These are phyloP conservation scores for Abrostola triplasia DNA, from an alignment of 2,888 invertebrate genomes.

Conservation along the genomic window DNA sequence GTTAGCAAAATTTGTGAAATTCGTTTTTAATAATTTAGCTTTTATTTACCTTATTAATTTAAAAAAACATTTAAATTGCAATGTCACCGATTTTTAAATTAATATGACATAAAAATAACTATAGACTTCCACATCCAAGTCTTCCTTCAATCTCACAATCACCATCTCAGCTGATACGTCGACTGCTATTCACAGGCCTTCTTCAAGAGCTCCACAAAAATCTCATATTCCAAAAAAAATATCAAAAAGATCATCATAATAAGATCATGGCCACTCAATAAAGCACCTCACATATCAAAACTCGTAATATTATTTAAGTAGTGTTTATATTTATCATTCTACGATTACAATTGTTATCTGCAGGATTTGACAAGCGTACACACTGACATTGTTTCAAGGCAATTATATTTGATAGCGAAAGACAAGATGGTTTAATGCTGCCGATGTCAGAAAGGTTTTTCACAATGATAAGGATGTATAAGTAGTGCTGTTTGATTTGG, in stretches of 20 bases:
- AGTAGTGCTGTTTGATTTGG: background rate
- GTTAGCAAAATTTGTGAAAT: conserved; percentile 18
- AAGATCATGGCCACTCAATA: too few species aligned
- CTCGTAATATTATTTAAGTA: conserved; percentile 8
- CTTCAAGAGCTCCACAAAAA: too few species aligned
- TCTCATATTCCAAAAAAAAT: too few species aligned
- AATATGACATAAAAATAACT: too few species aligned
- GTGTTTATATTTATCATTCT: conserved; percentile 10
- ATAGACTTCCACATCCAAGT: too few species aligned
- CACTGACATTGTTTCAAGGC: conserved; percentile 42
- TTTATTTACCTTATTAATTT: too few species aligned
- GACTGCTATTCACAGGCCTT: too few species aligned
- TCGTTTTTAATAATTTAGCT: background rate
- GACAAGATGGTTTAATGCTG: conserved; percentile 32
- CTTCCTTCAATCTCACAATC: too few species aligned
- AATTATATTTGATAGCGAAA: conserved; percentile 33
- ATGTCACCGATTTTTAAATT: background rate
- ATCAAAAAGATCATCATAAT: too few species aligned
- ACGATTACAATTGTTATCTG: conserved; percentile 33
- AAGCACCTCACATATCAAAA: conserved; percentile 18
- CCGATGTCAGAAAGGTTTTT: conserved; percentile 1
- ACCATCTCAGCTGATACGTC: too few species aligned
- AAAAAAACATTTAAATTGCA: too few species aligned
- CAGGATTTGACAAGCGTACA: conserved; percentile 33
- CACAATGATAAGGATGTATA: conserved; percentile 4